These are phyloP conservation scores for Lanius collurio DNA, from an alignment of 2,113 vertebrate genomes.

Conservation along the genomic window DNA sequence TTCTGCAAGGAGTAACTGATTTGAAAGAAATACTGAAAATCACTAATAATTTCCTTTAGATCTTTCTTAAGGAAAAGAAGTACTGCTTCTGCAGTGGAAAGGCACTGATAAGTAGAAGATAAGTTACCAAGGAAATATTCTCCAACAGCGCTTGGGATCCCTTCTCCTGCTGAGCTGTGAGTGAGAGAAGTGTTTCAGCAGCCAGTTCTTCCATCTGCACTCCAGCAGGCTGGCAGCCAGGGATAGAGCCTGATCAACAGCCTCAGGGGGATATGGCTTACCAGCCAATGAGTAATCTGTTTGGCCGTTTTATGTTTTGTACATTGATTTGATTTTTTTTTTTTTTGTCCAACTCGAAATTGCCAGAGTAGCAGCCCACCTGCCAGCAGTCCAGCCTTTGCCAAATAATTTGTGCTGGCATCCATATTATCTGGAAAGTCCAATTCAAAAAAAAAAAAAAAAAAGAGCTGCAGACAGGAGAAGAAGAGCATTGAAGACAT, in stretches of 20 bases:
- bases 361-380: constrained; percentile 60
- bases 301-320: constrained; percentile 57
- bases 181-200: constrained; percentile 13
- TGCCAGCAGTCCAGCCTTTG: constrained; percentile 59
- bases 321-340: constrained; percentile 61
- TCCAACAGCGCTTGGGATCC: constrained; percentile 36
- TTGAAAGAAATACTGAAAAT: constrained; percentile 45
- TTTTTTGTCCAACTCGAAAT: constrained; percentile 42
- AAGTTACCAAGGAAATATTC: constrained; percentile 61
- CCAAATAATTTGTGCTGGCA: constrained; percentile 64
- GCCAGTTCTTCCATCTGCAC: constrained; percentile 73
- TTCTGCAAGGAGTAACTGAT: constrained; percentile 18
- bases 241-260: constrained; percentile 49
- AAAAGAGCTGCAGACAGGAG: background rate
- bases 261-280: constrained; percentile 48
- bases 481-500: background rate
- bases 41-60: constrained; percentile 12
- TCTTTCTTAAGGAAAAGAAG: background rate
- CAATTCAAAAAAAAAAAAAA: background rate
- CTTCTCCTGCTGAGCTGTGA: constrained; percentile 51
- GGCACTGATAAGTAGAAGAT: constrained; percentile 20
- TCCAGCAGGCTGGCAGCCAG: constrained; percentile 67
- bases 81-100: background rate
- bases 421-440: background rate
- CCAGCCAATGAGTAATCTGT: constrained; percentile 71